Percentiles rank a stretch among this genome's conserved stretches.
These are phyloP conservation scores for Acrossocheilus fasciatus DNA, from an alignment of 2,797 vertebrate species.

Conservation along the genomic window DNA sequence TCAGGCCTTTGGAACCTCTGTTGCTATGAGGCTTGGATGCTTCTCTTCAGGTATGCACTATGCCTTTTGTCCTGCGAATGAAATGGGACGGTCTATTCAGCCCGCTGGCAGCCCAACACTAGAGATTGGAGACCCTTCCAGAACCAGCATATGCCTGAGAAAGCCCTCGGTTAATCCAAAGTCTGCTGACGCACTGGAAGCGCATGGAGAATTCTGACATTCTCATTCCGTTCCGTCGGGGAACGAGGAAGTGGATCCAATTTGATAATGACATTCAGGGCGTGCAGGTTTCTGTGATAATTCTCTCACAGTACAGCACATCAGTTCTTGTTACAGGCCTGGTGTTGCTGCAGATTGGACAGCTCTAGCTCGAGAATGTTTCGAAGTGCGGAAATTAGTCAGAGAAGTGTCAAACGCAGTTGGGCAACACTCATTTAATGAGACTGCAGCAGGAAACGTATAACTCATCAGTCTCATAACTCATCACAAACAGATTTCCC, in stretches of 20 bases:
- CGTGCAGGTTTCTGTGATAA: conserved; percentile 57
- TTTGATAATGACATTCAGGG: conserved; percentile 73
- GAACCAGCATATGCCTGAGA: conserved; percentile 48
- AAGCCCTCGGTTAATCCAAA: conserved; percentile 52
- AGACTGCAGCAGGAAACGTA: conserved; percentile 54
- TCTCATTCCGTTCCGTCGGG: conserved; percentile 53
- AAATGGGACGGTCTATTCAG: conserved; percentile 29
- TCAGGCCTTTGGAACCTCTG: conserved; percentile 48
- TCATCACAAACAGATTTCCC: conserved; percentile 37
- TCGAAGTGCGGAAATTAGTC: conserved; percentile 64
- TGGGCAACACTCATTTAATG: conserved; percentile 59
- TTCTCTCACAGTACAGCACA: conserved; percentile 56
- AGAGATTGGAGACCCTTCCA: conserved; percentile 41
- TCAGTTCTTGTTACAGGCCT: conserved; percentile 70
- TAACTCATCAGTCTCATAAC: conserved; percentile 48
- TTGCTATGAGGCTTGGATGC: conserved; percentile 45
- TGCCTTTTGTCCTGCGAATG: conserved; percentile 38
- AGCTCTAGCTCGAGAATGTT: conserved; percentile 59
- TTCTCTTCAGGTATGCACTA: conserved; percentile 32
- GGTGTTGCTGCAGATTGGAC: conserved; percentile 63
- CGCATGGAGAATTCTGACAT: conserved; percentile 57
- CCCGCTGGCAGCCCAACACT: conserved; percentile 19
- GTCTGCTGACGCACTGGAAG: conserved; percentile 61
- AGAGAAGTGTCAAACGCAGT: conserved; percentile 63
- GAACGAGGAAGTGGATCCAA: conserved; percentile 61